Base-by-base conservation (phyloP, 2,888 invertebrate species). In the Melinopterus prodromus region DNA sequence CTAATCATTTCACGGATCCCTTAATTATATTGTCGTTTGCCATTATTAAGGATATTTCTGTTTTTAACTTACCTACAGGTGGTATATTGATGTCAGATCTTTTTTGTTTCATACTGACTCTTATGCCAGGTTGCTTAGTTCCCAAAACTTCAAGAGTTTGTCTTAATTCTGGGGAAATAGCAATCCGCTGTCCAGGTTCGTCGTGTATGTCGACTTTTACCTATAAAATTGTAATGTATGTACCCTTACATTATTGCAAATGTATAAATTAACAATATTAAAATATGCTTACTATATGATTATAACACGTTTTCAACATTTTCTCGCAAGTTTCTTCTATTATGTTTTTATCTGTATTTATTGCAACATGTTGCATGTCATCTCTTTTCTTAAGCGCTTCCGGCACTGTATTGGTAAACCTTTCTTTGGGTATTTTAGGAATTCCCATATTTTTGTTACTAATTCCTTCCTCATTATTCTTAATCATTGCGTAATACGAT, bases 121-220 rank as follows among this genome's bases (percentile, higher is more conserved):
- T 77, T 36, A 75, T 78, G 15, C 70, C 69, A 2, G 81, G 82
- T 71, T 81, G 81, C 6, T 81, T 82, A 36, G 78, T 69, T 5
- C 81, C 81, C 6, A 83, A 77, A 37, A 79, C 81, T 12, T 83
- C 78, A n/a, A 83, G 78, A 7, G 83, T 82, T 71, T 82, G 77
- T 75, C 82, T 78, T 15, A 83, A 35, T 69, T 82, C 79, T 0
- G 81, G 80, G 12, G 79, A 74, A 16, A 83, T 76, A 12, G 80
- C 74, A 9, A 71, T 38, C 9, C 75, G 53, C 15, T 81, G 79
- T 37, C 70, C 38, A 6, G 76, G 80, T 16, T 79, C 80, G 15
- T 38, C 80, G 37, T 82, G 82, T 6, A 83, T 80, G 36, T 82
- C 81, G 15, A 71, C 81, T 53, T 77, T 77, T 70, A 81, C 76